Evolutionary conservation across 2,113 vertebrate genomes (phyloP), one percentile per base, ranked within the genome.

Genomic region (Narcine bancroftii): DNA sequence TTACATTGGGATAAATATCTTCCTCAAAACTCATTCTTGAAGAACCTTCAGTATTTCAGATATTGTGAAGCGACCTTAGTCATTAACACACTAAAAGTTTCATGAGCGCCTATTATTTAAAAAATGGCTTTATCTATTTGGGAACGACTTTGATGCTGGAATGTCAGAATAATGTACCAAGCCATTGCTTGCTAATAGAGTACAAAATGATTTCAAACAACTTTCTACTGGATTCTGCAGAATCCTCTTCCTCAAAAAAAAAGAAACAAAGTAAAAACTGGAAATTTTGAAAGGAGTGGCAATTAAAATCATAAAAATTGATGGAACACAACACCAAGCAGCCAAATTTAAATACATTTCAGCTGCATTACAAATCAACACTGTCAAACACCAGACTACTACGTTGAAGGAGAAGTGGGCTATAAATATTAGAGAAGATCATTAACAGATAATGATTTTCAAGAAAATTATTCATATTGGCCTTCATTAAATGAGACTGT

Each of bases 251-350:
- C 81, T 36, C 33, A 87, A 19, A n/a, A 87, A 36, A n/a, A 19
- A 83, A 83, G 13, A 60, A 87, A 2, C 79, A n/a, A 53, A 50
- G 6, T 81, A 24, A 45, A 81, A 26, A 81, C 9, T 26, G 50
- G 47, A 60, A 36, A 36, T 39, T 39, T 33, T 36, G n/a, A 17
- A 87, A 60, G 29, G 29, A 10, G 33, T 7, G 5, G n/a, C 81
- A 87, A 87, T 6, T 60, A 87, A 60, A 63, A 36, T 63, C 33
- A 87, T 87, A 36, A 87, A 87, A 81, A 81, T 29, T 53, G 77
- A 29, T 29, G 5, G 33, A 87, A n/a, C n/a, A 87, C 33, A 63
- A 87, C 53, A 87, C 33, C 26, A 53, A 29, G 39, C 7, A 79
- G 39, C n/a, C n/a, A 60, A 5, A 53, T 83, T 11, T 33, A 87